A percentile compares a stretch with the other conserved stretches of the same genome.
Evolutionary conservation across 1,140 invertebrate species (phyloP).

Genomic region (Gonioctena quinquepunctata): DNA sequence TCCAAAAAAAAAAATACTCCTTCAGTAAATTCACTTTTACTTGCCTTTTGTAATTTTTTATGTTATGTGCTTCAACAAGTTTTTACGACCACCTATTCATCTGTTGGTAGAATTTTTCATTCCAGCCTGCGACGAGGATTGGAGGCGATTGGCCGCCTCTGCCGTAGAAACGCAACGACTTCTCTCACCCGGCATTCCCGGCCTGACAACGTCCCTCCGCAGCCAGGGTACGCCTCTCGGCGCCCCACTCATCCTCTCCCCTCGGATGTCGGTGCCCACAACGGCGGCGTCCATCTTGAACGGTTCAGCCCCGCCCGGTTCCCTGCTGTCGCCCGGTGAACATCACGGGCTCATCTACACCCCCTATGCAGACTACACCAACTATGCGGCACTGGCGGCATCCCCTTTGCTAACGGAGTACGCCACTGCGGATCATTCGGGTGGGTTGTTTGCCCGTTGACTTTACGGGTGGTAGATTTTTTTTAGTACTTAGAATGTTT

Average conservation of each 20-base stretch:
- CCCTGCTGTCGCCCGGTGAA: slow-evolving; percentile 62
- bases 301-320: slow-evolving; percentile 69
- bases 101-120: slow-evolving; percentile 19
- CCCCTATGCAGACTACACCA: slow-evolving; percentile 85
- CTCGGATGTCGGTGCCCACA: slow-evolving; percentile 80
- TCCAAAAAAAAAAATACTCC: too few species aligned
- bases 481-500: not conserved
- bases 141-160: slow-evolving; percentile 73
- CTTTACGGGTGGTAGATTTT: slow-evolving; percentile 8
- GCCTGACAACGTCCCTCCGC: slow-evolving; percentile 67
- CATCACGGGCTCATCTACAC: slow-evolving; percentile 69
- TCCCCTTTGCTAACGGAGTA: slow-evolving; percentile 83
- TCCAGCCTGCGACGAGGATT: slow-evolving; percentile 75
- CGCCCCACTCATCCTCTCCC: slow-evolving; percentile 85
- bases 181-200: slow-evolving; percentile 66
- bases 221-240: slow-evolving; percentile 72
- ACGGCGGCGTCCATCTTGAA: slow-evolving; percentile 73
- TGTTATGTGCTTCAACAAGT: too few species aligned
- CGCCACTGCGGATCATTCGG: slow-evolving; percentile 84
- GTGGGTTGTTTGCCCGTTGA: slow-evolving; percentile 90
- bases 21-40: too few species aligned
- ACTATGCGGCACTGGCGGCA: slow-evolving; percentile 83
- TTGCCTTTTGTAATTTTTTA: too few species aligned
- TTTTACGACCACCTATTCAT: not conserved
- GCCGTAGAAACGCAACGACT: slow-evolving; percentile 77